Evolutionary conservation across 2,888 invertebrate species (phyloP).

Genomic region (Heteromyza rotundicornis): DNA sequence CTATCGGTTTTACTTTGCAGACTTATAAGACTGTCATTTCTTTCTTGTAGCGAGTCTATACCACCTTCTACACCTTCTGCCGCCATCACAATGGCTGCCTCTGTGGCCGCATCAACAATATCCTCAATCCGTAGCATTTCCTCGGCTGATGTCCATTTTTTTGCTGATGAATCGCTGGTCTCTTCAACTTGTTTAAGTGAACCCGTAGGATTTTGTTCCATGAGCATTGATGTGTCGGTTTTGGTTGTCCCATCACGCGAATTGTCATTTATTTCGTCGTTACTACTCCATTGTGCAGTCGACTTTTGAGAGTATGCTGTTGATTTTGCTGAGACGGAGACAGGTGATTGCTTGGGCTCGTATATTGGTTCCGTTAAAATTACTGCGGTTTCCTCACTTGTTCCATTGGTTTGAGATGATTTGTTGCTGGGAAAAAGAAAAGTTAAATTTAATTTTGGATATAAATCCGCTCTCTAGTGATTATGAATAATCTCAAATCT

Average conservation of each 20-base stretch:
- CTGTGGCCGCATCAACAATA: neutral
- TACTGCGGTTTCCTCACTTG: neutral
- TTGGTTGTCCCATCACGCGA: neutral
- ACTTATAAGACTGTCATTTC: conserved; percentile 45
- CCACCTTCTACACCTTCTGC: conserved; percentile 40
- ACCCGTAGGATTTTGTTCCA: conserved; percentile 27
- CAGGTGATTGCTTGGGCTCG: conserved; percentile 28
- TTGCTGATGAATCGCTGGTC: conserved; percentile 34
- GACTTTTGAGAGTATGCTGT: conserved; percentile 52
- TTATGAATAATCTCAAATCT: too few species aligned
- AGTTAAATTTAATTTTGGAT: too few species aligned
- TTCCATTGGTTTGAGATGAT: conserved; percentile 31
- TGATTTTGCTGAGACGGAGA: conserved; percentile 48
- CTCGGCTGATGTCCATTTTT: conserved; percentile 24
- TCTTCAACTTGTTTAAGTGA: conserved; percentile 32
- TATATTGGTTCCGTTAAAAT: conserved; percentile 14
- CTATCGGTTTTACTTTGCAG: conserved; percentile 52
- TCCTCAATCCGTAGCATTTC: conserved; percentile 27
- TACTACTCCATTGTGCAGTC: conserved; percentile 45
- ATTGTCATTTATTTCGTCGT: conserved; percentile 12
- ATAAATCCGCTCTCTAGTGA: too few species aligned
- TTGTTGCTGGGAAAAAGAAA: too few species aligned
- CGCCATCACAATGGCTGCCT: conserved; percentile 22
- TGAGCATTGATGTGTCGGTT: neutral
- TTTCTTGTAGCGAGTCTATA: conserved; percentile 17